Evolutionary conservation across 2,888 invertebrate genomes (phyloP).

Genomic region (Drosophila tanythrix): DNA sequence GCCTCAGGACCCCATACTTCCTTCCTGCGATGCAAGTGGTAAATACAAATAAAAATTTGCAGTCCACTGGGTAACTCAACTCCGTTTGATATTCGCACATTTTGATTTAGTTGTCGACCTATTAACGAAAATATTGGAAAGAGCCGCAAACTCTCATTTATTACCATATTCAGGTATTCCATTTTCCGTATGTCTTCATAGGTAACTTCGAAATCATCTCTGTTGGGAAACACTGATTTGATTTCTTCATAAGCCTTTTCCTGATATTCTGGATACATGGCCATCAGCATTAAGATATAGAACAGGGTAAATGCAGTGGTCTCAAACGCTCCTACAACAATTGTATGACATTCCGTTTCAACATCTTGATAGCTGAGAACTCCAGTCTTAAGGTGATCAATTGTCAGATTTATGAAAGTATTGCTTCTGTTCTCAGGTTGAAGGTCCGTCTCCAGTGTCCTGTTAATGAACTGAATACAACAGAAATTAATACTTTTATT

Average conservation of each 20-base stretch:
- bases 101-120: conserved; percentile 58
- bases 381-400: conserved; percentile 58
- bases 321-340: conserved; percentile 78
- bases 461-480: conserved; percentile 53
- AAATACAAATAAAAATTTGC: conserved; percentile 70
- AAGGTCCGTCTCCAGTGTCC: conserved; percentile 31
- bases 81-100: conserved; percentile 70
- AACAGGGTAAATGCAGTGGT: conserved; percentile 72
- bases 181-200: conserved; percentile 73
- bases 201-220: conserved; percentile 61
- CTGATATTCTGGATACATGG: conserved; percentile 78
- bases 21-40: conserved; percentile 75
- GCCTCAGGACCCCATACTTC: conserved; percentile 81
- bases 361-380: conserved; percentile 67
- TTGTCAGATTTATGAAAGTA: conserved; percentile 61
- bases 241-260: conserved; percentile 72
- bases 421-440: conserved; percentile 6
- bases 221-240: conserved; percentile 53
- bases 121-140: conserved; percentile 74
- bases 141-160: conserved; percentile 81
- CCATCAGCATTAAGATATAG: conserved; percentile 63
- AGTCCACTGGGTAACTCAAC: conserved; percentile 73
- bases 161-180: conserved; percentile 76
- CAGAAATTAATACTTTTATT: neutral
- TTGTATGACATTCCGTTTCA: conserved; percentile 68